Conservation (phyloP, 2,113 vertebrate species). For the Poeciliopsis occidentalis region DNA sequence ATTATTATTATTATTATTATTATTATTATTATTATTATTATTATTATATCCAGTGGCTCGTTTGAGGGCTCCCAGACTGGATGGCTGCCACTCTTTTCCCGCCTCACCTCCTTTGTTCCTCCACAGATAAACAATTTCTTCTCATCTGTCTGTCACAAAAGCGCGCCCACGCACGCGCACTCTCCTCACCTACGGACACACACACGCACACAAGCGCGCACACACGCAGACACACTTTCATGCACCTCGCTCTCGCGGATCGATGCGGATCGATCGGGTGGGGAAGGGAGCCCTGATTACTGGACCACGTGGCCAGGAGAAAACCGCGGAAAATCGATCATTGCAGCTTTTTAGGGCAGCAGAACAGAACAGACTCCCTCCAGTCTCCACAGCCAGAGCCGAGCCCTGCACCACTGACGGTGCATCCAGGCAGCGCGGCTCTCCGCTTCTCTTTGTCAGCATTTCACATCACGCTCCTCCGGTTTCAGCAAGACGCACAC, state of each 20-base stretch:
- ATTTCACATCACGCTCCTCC: conserved; percentile 61
- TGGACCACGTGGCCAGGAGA: conserved; percentile 85
- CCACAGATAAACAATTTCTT: conserved; percentile 74
- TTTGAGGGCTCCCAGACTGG: conserved; percentile 24
- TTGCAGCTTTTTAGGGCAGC: conserved; percentile 87
- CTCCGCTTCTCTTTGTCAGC: conserved; percentile 60
- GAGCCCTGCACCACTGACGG: conserved; percentile 53
- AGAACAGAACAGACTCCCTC: conserved; percentile 80
- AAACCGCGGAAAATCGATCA: conserved; percentile 87
- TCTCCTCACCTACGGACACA: conserved; percentile 42
- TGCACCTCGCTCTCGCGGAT: conserved; percentile 74
- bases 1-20: too few relatives aligned
- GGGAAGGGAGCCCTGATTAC: conserved; percentile 88
- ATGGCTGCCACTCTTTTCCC: conserved; percentile 46
- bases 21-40: not conserved
- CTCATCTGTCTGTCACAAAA: conserved; percentile 69
- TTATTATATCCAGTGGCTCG: not conserved
- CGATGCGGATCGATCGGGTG: conserved; percentile 82
- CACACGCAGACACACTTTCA: conserved; percentile 48
- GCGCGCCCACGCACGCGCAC: conserved; percentile 57
- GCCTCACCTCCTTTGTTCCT: conserved; percentile 66
- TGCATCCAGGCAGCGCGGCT: conserved; percentile 61
- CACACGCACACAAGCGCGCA: conserved; percentile 32
- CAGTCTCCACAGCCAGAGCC: conserved; percentile 68
- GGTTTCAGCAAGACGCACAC: conserved; percentile 39